Evolutionary conservation across 1,140 invertebrate genomes (phyloP), one percentile per base, ranked within the genome.

Genomic region (Scaptomyza pallida): DNA sequence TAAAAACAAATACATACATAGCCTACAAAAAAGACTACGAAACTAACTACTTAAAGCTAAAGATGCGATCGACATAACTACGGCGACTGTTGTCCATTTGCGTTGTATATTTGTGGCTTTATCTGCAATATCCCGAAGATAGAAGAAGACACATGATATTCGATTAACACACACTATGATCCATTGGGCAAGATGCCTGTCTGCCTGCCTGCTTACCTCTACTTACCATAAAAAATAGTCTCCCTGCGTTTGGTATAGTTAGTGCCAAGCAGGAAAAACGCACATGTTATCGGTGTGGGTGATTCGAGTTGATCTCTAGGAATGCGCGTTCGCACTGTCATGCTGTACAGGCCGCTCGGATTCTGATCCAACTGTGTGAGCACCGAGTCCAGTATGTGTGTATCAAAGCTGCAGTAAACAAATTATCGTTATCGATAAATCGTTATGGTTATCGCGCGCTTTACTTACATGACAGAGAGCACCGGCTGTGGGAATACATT

Each of bases 31-130:
- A 71, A 63, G 72, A 77, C 80, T 89, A 89, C 63, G 69, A 68
- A 91, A 91, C 89, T 91, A 91, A 91, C 89, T 91, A 82, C 89
- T 90, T 90, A 91, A 80, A 90, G 89, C 86, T 89, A 91, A 85
- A 74, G 89, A 91, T 85, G 89, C 89, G 52, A 91, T 91, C 82
- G 89, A 91, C 89, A 91, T 91, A 51, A 90, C 89, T 78, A 91
- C 86, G 70, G 89, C 89, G 65, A 91, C 89, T 71, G 89, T 90
- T 75, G 89, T 91, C 89, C 89, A 91, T 63, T 90, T 91, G 73
- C 89, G 89, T 89, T 91, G 89, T 88, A 91, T 91, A 82, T 89
- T 90, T 85, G 89, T 89, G 62, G 89, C 89, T 75, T 90, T 91
- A 90, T 91, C 89, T 91, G 67, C 5, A 78, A 72, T 33, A 17